phyloP scores from a whole-genome alignment of 2,113 vertebrate species.

The Zeus faber region DNA sequence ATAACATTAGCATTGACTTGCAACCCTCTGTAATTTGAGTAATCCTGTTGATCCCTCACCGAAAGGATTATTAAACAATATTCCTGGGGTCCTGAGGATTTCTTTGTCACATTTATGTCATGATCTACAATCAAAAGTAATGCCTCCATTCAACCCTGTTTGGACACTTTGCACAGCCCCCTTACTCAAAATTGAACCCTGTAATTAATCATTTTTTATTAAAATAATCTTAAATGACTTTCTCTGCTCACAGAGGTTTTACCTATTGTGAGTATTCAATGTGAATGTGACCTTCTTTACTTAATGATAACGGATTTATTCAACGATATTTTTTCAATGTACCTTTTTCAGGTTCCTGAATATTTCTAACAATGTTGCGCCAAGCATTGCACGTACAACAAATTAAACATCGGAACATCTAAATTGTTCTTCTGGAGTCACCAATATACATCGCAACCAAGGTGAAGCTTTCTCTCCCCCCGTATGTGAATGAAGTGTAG shows the following conservation, averaged over 20 bases:
- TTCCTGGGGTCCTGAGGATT: slow-evolving; percentile 6
- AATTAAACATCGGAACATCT: background rate
- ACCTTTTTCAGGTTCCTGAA: background rate
- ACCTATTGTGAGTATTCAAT: background rate
- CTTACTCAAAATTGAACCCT: slow-evolving; percentile 9
- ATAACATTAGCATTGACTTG: background rate
- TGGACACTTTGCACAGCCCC: slow-evolving; percentile 1
- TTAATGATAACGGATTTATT: background rate
- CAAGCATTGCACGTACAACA: slow-evolving; percentile 7
- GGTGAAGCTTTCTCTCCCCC: no score
- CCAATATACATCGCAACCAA: no score
- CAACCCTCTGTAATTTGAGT: background rate
- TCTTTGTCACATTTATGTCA: slow-evolving; percentile 1
- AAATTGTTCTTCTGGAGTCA: no score
- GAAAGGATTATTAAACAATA: slow-evolving; percentile 1
- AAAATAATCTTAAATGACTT: slow-evolving; percentile 12
- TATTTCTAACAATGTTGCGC: slow-evolving; percentile 2
- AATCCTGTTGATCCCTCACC: background rate
- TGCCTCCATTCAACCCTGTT: slow-evolving; percentile 4
- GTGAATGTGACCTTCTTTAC: slow-evolving; percentile 1
- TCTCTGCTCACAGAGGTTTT: slow-evolving; percentile 5
- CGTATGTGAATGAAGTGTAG: no score
- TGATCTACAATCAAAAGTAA: slow-evolving; percentile 8
- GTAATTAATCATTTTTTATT: slow-evolving; percentile 9
- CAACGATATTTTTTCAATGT: background rate